phyloP scores from a whole-genome alignment of 2,888 invertebrate genomes.

The Ornithoptera priamus region DNA sequence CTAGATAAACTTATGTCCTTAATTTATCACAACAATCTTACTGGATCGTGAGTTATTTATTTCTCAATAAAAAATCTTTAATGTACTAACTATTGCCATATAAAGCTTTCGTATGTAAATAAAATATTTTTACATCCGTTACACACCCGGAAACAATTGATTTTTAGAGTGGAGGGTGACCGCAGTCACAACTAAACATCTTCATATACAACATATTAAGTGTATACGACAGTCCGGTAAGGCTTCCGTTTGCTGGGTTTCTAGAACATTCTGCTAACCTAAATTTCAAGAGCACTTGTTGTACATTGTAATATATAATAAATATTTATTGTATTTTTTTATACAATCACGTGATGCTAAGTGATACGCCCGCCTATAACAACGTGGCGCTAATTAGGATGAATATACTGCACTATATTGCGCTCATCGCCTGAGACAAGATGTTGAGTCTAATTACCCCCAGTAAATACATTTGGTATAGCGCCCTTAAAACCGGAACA shows the following conservation, averaged over 20 bases:
- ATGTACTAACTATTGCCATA: conserved; percentile 11
- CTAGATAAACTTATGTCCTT: not conserved
- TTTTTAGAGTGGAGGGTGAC: conserved; percentile 23
- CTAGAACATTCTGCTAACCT: conserved; percentile 1
- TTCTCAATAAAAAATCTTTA: not conserved
- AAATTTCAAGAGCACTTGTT: not conserved
- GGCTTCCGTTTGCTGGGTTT: conserved; percentile 8
- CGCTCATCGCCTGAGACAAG: no score
- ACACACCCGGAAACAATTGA: conserved; percentile 55
- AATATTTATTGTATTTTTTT: no score
- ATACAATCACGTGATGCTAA: no score
- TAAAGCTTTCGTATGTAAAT: conserved; percentile 23
- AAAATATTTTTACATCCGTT: conserved; percentile 48
- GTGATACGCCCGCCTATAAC: no score
- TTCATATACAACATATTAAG: conserved; percentile 13
- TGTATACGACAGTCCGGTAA: conserved; percentile 17
- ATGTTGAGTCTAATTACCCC: no score
- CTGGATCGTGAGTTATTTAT: not conserved
- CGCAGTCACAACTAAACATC: conserved; percentile 16
- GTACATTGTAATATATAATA: no score
- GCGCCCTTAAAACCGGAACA: no score
- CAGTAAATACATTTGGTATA: no score
- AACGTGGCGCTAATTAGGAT: no score
- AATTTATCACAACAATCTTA: not conserved
- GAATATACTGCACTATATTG: no score